phyloP scores from a whole-genome alignment of 2,113 vertebrate species.

The Leucosticte australis region DNA sequence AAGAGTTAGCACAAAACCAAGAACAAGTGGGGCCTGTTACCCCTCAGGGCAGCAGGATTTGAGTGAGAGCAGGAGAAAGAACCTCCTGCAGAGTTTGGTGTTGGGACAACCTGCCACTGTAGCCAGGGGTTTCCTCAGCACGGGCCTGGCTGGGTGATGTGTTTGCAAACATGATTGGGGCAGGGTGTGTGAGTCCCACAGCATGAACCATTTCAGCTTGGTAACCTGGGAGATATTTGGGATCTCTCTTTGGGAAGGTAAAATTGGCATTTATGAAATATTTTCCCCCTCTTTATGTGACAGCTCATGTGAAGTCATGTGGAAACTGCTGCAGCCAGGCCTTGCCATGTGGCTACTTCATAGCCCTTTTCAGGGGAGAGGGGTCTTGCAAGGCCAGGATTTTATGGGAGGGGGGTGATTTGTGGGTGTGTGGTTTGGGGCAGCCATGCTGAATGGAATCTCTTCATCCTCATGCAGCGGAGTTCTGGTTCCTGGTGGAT shows the following conservation, averaged over 20 bases:
- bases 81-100: not conserved
- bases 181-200: not conserved
- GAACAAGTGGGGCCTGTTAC: not conserved
- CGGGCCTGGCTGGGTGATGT: not conserved
- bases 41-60: not conserved
- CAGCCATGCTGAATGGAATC: not conserved
- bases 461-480: constrained; percentile 73
- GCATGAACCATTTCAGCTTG: accelerated
- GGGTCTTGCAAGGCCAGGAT: not conserved
- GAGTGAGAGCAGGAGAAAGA: not conserved
- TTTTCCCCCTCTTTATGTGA: not conserved
- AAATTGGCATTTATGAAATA: not conserved
- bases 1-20: not conserved
- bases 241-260: not conserved
- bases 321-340: not conserved
- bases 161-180: not conserved
- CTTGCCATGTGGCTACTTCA: not conserved
- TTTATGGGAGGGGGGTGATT: not conserved
- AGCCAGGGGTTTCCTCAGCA: not conserved
- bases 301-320: accelerated
- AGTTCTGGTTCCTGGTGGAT: constrained; percentile 93
- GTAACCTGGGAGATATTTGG: not conserved
- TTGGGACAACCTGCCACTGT: not conserved
- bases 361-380: not conserved
- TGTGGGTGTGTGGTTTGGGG: accelerated